Base-by-base conservation (phyloP, 1,140 invertebrate genomes). In the Bilobella aurantiaca region DNA sequence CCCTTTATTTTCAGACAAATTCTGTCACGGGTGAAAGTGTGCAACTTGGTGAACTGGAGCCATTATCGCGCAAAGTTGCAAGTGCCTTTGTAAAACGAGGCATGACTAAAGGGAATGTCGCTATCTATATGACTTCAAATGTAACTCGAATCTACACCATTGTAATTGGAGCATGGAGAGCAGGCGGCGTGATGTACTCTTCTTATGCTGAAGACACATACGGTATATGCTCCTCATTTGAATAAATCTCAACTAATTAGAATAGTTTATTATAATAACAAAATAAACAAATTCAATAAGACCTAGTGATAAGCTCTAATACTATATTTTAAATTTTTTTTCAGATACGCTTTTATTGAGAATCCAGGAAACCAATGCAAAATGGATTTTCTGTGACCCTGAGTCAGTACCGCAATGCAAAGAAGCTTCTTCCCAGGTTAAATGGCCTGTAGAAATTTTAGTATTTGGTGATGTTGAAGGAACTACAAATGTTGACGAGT, bases 1-100 rank as follows among this genome's bases (percentile, higher is more conserved):
- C n/a, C n/a, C n/a, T n/a, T n/a, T n/a, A n/a, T n/a, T 60, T 64
- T n/a, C 32, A 73, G 71, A 73, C 71, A n/a, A 65, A 73, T 34
- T 65, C 68, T 16, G 27, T 63, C 2, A 70, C 68, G 27, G 68
- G 65, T 8, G 62, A 68, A 37, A 68, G 60, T 21, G 25, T 67
- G 18, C 63, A 32, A 3, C 71, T 71, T 59, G 25, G 47, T 2
- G 73, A 74, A 27, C 56, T 69, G 8, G 73, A 73, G 34, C 67
- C 69, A 14, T 28, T 71, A 27, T 46, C 67, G 0, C 23, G 32
- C 14, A 65, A 63, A 37, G 66, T 68, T 14, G 69, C 63, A 0
- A 68, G 63, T 67, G 69, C 67, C 3, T 65, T 74, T 65, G 31
- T 42, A 14, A 67, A 67, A 42, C 31, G 69, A 1, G 73, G 73